A percentile compares a stretch with the other conserved stretches of the same genome.
These are phyloP conservation scores for Sebastes nivosus DNA, from an alignment of 2,797 vertebrate species.

Conservation along the genomic window DNA sequence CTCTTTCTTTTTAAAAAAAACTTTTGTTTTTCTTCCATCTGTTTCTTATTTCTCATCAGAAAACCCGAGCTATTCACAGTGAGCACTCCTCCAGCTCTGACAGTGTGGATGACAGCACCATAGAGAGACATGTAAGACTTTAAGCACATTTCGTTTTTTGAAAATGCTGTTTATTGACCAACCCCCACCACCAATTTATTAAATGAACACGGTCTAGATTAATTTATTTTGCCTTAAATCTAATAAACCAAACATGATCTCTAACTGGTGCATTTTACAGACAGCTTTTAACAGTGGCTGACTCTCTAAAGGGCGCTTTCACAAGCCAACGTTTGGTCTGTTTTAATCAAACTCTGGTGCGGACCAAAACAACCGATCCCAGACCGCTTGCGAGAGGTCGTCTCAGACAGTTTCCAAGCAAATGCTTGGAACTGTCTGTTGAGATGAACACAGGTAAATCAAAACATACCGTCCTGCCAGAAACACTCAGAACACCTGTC, in stretches of 20 bases:
- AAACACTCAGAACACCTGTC: not conserved
- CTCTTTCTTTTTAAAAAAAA: not conserved
- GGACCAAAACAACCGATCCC: too few relatives aligned
- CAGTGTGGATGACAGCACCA: slow-evolving; percentile 46
- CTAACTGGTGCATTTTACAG: not conserved
- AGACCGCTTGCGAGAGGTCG: too few relatives aligned
- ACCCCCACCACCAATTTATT: rapidly evolving
- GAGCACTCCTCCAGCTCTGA: slow-evolving; percentile 58
- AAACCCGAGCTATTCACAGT: not conserved
- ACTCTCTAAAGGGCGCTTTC: too few relatives aligned
- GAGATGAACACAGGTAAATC: too few relatives aligned
- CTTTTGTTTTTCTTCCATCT: not conserved
- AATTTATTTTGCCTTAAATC: not conserved
- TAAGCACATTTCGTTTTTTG: not conserved
- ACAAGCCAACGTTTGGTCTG: too few relatives aligned
- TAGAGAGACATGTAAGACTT: slow-evolving; percentile 53
- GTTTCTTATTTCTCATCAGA: slow-evolving; percentile 13
- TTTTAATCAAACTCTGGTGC: too few relatives aligned
- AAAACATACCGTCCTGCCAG: not conserved
- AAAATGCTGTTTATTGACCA: too few relatives aligned
- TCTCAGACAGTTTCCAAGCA: too few relatives aligned
- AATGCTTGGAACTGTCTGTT: too few relatives aligned
- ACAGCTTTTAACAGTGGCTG: too few relatives aligned
- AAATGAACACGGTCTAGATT: too few relatives aligned
- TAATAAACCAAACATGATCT: not conserved